Conservation (phyloP, 2,888 invertebrate genomes). For the Acrobasis suavella region DNA sequence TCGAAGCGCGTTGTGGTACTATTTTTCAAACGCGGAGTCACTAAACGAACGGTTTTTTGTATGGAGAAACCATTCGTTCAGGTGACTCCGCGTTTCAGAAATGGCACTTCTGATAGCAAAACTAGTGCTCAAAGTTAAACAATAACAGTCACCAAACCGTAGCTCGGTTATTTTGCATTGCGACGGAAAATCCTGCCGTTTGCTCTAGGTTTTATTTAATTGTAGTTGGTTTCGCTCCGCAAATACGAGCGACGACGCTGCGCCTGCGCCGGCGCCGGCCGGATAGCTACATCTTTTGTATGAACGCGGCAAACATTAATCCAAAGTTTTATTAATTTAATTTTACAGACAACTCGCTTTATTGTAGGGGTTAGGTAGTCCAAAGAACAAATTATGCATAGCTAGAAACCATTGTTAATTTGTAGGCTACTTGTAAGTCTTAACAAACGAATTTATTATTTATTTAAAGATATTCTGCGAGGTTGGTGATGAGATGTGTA, state of each 20-base stretch:
- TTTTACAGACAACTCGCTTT: neutral
- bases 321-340: neutral
- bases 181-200: conserved; percentile 12
- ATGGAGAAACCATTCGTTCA: neutral
- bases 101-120: too few species aligned
- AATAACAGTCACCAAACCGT: neutral
- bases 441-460: conserved; percentile 17
- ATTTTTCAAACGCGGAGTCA: too few species aligned
- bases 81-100: too few species aligned
- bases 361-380: neutral
- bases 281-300: neutral
- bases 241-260: neutral
- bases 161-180: neutral
- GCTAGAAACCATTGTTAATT: conserved; percentile 10
- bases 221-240: conserved; percentile 9
- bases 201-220: conserved; percentile 17
- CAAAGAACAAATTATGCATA: conserved; percentile 8
- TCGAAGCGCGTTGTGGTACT: too few species aligned
- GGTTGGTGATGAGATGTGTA: neutral
- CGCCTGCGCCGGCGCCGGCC: neutral
- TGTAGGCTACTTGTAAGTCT: conserved; percentile 9
- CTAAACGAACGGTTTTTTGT: too few species aligned
- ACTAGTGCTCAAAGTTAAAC: neutral
- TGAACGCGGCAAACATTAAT: neutral
- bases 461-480: conserved; percentile 4